Evolutionary conservation across 2,797 vertebrate species (phyloP).

Genomic region (Anolis apletophallus): DNA sequence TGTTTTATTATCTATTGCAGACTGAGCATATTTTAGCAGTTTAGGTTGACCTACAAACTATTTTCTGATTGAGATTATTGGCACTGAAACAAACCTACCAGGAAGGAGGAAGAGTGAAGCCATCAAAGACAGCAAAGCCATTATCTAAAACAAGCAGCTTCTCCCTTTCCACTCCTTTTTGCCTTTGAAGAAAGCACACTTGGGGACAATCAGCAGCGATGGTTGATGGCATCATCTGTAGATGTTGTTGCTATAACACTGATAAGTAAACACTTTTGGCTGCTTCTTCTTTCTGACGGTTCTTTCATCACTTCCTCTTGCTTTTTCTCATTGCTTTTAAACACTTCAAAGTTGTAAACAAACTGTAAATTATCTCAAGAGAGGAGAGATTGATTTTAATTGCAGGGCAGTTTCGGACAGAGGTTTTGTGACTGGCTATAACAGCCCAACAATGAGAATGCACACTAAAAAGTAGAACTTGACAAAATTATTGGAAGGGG

Average conservation of each 20-base stretch:
- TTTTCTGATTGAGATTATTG: neutral
- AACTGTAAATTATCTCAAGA: neutral
- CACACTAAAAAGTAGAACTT: too few species aligned
- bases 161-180: neutral
- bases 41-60: neutral
- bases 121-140: neutral
- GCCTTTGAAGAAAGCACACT: neutral
- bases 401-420: neutral
- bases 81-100: neutral
- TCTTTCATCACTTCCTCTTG: conserved; percentile 8
- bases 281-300: conserved; percentile 13
- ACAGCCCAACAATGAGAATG: too few species aligned
- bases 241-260: neutral
- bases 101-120: neutral
- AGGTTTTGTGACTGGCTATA: neutral
- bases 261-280: neutral
- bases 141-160: neutral
- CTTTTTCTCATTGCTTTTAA: neutral
- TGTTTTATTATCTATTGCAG: neutral
- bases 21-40: neutral
- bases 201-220: neutral
- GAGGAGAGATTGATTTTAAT: too few species aligned
- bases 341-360: neutral
- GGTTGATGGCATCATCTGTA: neutral
- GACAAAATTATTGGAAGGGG: too few species aligned